These are phyloP conservation scores for Andricus curvator DNA, from an alignment of 2,888 invertebrate species.

Conservation along the genomic window DNA sequence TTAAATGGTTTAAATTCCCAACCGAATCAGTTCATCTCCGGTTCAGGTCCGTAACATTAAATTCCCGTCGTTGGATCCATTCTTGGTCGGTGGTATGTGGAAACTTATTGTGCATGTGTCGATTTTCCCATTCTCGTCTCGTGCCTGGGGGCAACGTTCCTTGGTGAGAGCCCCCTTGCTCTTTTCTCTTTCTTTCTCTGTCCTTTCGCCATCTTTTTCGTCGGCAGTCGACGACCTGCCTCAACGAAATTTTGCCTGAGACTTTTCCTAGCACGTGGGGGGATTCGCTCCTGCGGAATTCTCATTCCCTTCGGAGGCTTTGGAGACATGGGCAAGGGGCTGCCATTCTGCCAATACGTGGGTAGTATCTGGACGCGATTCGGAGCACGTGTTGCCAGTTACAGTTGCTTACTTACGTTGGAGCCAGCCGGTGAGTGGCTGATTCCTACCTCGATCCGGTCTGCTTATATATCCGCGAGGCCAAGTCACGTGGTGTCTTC, in stretches of 20 bases:
- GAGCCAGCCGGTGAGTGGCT: conserved; percentile 73
- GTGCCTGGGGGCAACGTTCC: conserved; percentile 33
- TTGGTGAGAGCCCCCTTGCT: neutral
- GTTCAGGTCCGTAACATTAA: neutral
- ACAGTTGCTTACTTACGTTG: conserved; percentile 49
- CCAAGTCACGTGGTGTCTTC: conserved; percentile 61
- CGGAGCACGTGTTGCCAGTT: neutral
- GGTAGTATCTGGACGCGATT: neutral
- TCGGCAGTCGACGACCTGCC: conserved; percentile 55
- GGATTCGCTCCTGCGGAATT: neutral
- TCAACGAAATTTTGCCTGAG: conserved; percentile 56
- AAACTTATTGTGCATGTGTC: conserved; percentile 20
- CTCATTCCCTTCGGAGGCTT: conserved; percentile 23
- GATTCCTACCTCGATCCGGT: conserved; percentile 59
- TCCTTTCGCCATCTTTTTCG: conserved; percentile 12
- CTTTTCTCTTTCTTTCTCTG: conserved; percentile 20
- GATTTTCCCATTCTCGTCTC: conserved; percentile 38
- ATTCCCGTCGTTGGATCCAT: neutral
- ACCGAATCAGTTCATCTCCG: neutral
- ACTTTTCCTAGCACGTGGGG: conserved; percentile 44
- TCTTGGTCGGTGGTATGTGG: neutral
- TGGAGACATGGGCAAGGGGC: neutral
- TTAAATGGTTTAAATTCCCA: neutral
- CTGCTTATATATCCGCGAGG: conserved; percentile 70
- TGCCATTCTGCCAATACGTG: neutral